Evolutionary conservation across 2,113 vertebrate species (phyloP).

Genomic region (Antechinus stuartii): DNA sequence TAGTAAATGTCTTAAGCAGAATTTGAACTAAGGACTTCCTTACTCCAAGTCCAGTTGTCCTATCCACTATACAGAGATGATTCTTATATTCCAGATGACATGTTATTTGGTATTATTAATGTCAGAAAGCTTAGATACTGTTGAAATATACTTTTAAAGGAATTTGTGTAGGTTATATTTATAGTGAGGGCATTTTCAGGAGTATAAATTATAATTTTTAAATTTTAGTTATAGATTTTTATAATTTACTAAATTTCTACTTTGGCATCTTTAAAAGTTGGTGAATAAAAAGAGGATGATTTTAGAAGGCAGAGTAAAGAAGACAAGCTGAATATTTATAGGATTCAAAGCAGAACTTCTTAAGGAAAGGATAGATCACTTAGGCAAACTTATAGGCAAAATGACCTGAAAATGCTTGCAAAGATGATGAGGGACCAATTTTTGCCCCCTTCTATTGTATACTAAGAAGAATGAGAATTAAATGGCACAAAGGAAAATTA

Average conservation of each 20-base stretch:
- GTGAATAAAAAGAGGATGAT: not conserved
- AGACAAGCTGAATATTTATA: not conserved
- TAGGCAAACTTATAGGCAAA: conserved; percentile 21
- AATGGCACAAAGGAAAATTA: conserved; percentile 15
- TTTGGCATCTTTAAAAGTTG: not conserved
- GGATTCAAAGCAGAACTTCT: not conserved
- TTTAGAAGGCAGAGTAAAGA: not conserved
- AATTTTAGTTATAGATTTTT: not conserved
- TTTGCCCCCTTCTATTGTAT: not conserved
- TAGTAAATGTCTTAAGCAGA: not conserved
- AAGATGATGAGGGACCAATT: not conserved
- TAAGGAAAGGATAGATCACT: not conserved
- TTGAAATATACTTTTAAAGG: not conserved
- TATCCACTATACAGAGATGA: not conserved
- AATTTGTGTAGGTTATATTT: not conserved
- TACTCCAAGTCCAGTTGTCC: not conserved
- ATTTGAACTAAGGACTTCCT: not conserved
- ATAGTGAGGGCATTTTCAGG: not conserved
- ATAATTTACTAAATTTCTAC: not conserved
- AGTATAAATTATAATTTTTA: not conserved
- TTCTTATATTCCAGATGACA: not conserved
- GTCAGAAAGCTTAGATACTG: not conserved
- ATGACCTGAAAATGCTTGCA: not conserved
- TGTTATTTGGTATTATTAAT: not conserved
- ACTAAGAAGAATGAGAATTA: conserved; percentile 14